Evolutionary conservation across 2,888 invertebrate genomes (phyloP).

Genomic region (Drosophila tripunctata): DNA sequence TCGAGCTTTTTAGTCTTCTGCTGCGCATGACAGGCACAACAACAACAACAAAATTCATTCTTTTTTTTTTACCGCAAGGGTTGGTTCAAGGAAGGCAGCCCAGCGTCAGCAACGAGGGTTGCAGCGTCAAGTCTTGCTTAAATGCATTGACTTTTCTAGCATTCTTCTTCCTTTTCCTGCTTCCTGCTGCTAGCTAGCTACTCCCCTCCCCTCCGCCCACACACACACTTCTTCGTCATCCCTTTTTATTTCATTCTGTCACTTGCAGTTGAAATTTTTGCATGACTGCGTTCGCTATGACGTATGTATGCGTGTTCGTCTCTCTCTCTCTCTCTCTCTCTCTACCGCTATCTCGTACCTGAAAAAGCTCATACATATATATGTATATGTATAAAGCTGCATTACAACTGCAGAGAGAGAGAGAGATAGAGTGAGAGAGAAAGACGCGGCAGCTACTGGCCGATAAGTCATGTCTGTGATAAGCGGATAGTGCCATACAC

Average conservation of each 20-base stretch:
- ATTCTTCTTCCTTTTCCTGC: no score
- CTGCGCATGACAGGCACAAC: conserved; percentile 60
- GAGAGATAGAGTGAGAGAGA: no score
- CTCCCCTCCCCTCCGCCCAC: no score
- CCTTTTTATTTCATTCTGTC: neutral
- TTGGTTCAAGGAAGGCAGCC: conserved; percentile 60
- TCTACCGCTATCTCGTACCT: no score
- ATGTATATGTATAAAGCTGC: neutral
- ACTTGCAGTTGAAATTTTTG: conserved; percentile 11
- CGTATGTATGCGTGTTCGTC: neutral
- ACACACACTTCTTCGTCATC: no score
- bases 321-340: no score
- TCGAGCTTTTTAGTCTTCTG: conserved; percentile 42
- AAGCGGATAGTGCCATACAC: neutral
- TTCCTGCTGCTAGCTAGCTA: no score
- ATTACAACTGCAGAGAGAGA: conserved; percentile 28
- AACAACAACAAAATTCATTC: no score
- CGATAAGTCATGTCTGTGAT: conserved; percentile 1
- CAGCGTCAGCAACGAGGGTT: conserved; percentile 53
- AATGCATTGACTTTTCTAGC: no score
- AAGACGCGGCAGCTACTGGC: conserved; percentile 6
- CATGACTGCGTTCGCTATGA: conserved; percentile 1
- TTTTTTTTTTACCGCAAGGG: conserved; percentile 72
- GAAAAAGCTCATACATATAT: no score
- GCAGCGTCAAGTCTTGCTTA: no score